phyloP scores from a whole-genome alignment of 2,797 vertebrate genomes.

The Pygocentrus nattereri region DNA sequence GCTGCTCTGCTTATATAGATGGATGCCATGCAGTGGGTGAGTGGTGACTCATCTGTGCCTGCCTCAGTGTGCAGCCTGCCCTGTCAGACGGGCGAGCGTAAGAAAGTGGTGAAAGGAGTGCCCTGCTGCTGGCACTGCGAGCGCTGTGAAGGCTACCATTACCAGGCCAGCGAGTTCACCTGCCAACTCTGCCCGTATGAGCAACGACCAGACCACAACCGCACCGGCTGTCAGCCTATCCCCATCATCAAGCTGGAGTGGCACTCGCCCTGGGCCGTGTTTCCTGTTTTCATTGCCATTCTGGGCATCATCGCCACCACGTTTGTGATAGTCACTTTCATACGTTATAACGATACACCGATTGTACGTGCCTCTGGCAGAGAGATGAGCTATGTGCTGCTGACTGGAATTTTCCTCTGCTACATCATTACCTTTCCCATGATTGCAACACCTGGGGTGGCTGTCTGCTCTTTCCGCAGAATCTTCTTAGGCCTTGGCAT shows the following conservation, averaged over 20 bases:
- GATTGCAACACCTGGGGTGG: slow-evolving; percentile 88
- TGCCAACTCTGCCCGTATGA: slow-evolving; percentile 93
- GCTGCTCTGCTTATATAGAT: slow-evolving; percentile 75
- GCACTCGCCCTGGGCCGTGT: slow-evolving; percentile 93
- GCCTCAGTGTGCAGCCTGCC: slow-evolving; percentile 92
- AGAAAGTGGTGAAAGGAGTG: slow-evolving; percentile 95
- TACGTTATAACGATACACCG: slow-evolving; percentile 91
- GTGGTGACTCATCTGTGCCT: slow-evolving; percentile 77
- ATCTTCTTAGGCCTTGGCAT: slow-evolving; percentile 95
- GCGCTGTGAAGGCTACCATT: slow-evolving; percentile 91
- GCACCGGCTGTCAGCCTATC: slow-evolving; percentile 90
- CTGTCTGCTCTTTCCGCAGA: slow-evolving; percentile 90
- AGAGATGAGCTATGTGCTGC: slow-evolving; percentile 93
- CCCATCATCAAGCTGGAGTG: slow-evolving; percentile 95
- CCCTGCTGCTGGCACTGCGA: slow-evolving; percentile 98
- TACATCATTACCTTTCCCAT: slow-evolving; percentile 95
- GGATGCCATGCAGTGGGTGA: slow-evolving; percentile 89
- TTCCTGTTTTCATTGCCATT: slow-evolving; percentile 91
- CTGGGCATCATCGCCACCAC: slow-evolving; percentile 91
- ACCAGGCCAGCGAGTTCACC: slow-evolving; percentile 89
- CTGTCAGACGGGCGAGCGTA: slow-evolving; percentile 90
- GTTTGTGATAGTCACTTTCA: slow-evolving; percentile 89
- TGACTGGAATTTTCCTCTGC: slow-evolving; percentile 96
- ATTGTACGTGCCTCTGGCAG: slow-evolving; percentile 93
- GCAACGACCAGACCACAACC: slow-evolving; percentile 87